Conservation (phyloP, 1,140 invertebrate species). For the Augochlora pura region DNA sequence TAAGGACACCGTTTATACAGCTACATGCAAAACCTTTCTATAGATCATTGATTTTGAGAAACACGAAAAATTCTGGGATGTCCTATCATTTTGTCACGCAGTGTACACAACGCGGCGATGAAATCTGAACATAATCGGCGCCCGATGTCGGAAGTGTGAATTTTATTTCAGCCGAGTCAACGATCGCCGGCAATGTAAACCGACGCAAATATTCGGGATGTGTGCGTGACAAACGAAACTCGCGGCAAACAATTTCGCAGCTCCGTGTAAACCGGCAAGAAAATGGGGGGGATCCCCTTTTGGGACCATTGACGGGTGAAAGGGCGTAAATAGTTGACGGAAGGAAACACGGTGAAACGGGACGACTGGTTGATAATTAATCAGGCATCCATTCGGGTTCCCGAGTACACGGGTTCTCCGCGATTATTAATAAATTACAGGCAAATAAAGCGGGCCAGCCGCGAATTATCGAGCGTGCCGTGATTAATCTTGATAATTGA, state of each 20-base stretch:
- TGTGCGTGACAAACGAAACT: no score
- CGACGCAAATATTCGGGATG: no score
- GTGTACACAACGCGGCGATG: no score
- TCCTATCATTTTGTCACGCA: no score
- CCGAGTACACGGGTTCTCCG: neutral
- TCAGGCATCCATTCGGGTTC: neutral
- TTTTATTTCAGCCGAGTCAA: no score
- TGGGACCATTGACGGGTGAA: neutral
- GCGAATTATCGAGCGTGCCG: constrained; percentile 35
- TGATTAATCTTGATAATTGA: constrained; percentile 60
- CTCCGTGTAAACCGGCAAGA: neutral
- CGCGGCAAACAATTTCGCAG: neutral
- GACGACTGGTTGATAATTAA: neutral
- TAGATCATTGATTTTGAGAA: no score
- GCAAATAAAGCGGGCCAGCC: constrained; percentile 44
- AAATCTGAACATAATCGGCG: no score
- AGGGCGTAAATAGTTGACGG: neutral
- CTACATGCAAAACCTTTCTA: no score
- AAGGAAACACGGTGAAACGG: neutral
- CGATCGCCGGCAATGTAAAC: no score
- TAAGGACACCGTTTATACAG: no score
- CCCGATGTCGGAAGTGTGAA: no score
- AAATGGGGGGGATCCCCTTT: neutral
- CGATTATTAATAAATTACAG: constrained; percentile 43
- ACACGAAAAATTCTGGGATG: no score